Evolutionary conservation across 1,140 invertebrate species (phyloP).

Genomic region (Artemia franciscana): DNA sequence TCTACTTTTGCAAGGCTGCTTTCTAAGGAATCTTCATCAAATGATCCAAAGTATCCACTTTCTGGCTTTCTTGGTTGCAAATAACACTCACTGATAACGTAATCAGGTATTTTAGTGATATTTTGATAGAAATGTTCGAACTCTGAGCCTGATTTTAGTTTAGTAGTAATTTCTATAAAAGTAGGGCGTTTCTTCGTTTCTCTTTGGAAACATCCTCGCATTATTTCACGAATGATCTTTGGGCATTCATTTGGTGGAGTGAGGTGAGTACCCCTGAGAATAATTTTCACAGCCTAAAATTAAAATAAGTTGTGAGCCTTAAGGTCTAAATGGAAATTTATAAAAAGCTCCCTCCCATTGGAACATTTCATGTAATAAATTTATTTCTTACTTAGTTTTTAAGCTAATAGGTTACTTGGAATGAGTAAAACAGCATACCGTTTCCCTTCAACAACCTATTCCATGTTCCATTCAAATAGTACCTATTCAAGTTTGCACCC

Average conservation of each 20-base stretch:
- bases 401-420: too few relatives aligned
- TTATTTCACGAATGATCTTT: constrained; percentile 44
- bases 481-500: too few relatives aligned
- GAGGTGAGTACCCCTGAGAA: constrained; percentile 58
- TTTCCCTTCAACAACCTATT: too few relatives aligned
- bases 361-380: too few relatives aligned
- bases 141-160: neutral
- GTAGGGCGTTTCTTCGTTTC: constrained; percentile 50
- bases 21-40: neutral
- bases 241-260: constrained; percentile 59
- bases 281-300: constrained; percentile 46
- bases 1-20: too few relatives aligned
- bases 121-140: neutral
- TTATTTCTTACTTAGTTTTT: too few relatives aligned
- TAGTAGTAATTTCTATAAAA: constrained; percentile 36
- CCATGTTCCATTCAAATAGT: too few relatives aligned
- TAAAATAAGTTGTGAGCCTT: constrained; percentile 4
- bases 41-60: neutral
- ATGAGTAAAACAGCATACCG: too few relatives aligned
- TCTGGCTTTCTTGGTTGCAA: neutral
- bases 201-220: constrained; percentile 62
- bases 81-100: neutral
- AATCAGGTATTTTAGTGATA: neutral
- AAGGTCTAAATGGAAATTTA: too few relatives aligned
- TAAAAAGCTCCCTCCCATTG: too few relatives aligned